Conservation (phyloP, 2,888 invertebrate genomes). For the Ectemnius lituratus region DNA sequence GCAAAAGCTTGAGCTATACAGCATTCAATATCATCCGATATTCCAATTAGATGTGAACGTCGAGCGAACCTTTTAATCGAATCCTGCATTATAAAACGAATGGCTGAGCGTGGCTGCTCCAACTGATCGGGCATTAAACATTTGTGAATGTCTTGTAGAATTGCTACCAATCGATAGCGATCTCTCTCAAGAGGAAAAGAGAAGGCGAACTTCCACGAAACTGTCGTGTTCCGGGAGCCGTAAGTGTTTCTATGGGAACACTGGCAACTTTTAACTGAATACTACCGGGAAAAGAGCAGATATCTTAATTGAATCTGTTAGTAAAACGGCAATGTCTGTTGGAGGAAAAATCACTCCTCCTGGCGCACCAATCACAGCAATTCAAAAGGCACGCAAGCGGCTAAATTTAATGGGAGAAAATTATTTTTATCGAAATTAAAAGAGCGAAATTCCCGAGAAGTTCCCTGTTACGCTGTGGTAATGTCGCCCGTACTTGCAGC, state of each 20-base stretch:
- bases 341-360: conserved; percentile 27
- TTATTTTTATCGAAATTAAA: conserved; percentile 14
- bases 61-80: no score
- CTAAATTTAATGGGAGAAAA: conserved; percentile 18
- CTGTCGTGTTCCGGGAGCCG: not conserved
- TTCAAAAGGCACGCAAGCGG: conserved; percentile 10
- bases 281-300: conserved; percentile 37
- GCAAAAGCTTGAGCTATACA: no score
- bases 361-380: conserved; percentile 11
- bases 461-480: not conserved
- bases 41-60: no score
- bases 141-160: no score
- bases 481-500: no score
- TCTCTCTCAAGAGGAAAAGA: no score
- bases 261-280: conserved; percentile 24
- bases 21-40: no score
- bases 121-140: no score
- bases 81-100: no score
- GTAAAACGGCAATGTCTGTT: conserved; percentile 39
- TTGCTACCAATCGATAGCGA: no score
- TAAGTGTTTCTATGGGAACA: conserved; percentile 19
- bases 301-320: conserved; percentile 55
- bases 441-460: not conserved
- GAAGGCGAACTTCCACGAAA: no score
- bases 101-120: no score